Base-by-base conservation (phyloP, 37 sponge, comb jelly and placozoan genomes). In the Tethya wilhelma region DNA sequence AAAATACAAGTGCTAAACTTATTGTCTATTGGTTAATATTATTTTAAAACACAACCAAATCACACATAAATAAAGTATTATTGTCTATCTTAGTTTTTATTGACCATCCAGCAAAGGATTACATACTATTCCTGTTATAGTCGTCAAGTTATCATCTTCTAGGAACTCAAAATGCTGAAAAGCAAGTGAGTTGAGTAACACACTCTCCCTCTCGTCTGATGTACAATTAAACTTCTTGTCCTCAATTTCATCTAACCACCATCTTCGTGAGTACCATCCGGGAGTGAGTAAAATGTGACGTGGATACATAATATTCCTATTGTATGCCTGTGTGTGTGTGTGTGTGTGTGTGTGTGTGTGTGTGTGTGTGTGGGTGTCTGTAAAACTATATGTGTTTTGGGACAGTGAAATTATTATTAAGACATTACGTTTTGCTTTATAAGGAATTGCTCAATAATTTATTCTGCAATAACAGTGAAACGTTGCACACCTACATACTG, bases 321-420 rank as follows among this genome's bases (percentile, higher is more conserved):
- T 28, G 44, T 72, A 62, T 59, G 82, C 82, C 82, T 81, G 67
- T 44, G 71, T 22, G n/a, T n/a, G n/a, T n/a, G n/a, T n/a, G n/a
- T n/a, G n/a, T n/a, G n/a, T n/a, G n/a, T n/a, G n/a, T n/a, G n/a
- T n/a, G n/a, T n/a, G n/a, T n/a, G n/a, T n/a, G n/a, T n/a, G n/a
- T n/a, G n/a, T n/a, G n/a, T n/a, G n/a, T n/a, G n/a, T n/a, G n/a
- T n/a, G n/a, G n/a, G n/a, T n/a, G n/a, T n/a, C n/a, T n/a, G n/a
- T n/a, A n/a, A n/a, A n/a, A n/a, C n/a, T n/a, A n/a, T n/a, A n/a
- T n/a, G n/a, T n/a, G n/a, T n/a, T n/a, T n/a, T n/a, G n/a, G n/a
- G n/a, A n/a, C n/a, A n/a, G n/a, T n/a, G n/a, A n/a, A n/a, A n/a
- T n/a, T n/a, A n/a, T n/a, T n/a, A n/a, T n/a, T n/a, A n/a, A n/a